A percentile compares a stretch with the other conserved stretches of the same genome.
Conservation (phyloP, 2,113 vertebrate species). For the Pipra filicauda region DNA sequence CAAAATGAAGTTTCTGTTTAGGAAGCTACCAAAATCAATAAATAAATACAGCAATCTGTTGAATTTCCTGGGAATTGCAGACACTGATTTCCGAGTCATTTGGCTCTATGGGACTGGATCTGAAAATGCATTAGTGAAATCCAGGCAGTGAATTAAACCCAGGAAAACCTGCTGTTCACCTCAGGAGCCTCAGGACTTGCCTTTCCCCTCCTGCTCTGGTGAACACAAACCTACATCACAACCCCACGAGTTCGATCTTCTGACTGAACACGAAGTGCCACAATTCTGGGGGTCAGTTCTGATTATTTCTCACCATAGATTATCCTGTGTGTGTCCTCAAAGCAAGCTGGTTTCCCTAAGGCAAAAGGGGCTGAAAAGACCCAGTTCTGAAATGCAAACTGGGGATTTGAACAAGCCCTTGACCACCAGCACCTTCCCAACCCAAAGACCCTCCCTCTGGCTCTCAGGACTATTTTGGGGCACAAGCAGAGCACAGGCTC, state of each 20-base stretch:
- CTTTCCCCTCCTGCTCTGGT: background rate
- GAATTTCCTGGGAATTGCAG: background rate
- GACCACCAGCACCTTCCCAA: background rate
- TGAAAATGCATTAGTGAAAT: background rate
- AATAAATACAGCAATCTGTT: background rate
- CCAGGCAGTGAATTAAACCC: background rate
- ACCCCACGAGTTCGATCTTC: rapidly evolving
- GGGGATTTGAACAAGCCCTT: background rate
- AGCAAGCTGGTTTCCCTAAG: background rate
- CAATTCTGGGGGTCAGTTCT: rapidly evolving
- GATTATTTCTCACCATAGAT: background rate
- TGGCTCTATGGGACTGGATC: background rate
- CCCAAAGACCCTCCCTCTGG: background rate
- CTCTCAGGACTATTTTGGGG: background rate
- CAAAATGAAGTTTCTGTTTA: background rate
- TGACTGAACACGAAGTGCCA: background rate
- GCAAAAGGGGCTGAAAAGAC: background rate
- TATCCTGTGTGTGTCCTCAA: rapidly evolving
- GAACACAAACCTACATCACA: background rate
- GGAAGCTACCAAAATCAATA: background rate
- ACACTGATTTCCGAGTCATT: background rate
- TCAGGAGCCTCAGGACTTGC: background rate
- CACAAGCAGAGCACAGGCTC: background rate
- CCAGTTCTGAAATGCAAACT: rapidly evolving
- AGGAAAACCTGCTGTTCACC: background rate